A percentile compares a stretch with the other conserved stretches of the same genome.
Evolutionary conservation across 53 echinoderm and acorn worm species (phyloP).

Genomic region (Echinarachnius parma): DNA sequence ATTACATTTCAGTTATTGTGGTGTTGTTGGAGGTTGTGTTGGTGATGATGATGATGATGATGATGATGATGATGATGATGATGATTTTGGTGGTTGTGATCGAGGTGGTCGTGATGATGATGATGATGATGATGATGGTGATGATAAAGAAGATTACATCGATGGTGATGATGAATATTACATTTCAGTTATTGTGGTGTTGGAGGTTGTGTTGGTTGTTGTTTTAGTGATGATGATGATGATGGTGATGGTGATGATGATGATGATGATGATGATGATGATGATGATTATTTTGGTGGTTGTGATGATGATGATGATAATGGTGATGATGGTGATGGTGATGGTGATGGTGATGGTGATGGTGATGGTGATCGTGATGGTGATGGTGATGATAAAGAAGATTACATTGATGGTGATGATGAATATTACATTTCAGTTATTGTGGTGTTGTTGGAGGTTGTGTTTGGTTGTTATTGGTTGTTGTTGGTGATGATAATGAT

Average conservation of each 20-base stretch:
- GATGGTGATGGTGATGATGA: slow-evolving; percentile 1
- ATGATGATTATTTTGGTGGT: slow-evolving; percentile 31
- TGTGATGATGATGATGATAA: slow-evolving; percentile 24
- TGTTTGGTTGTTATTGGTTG: too few relatives aligned
- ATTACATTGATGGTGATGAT: too few relatives aligned
- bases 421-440: too few relatives aligned
- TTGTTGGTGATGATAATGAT: slow-evolving; percentile 13
- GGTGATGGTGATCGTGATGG: background rate
- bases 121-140: slow-evolving; percentile 7
- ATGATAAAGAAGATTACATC: background rate
- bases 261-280: slow-evolving; percentile 27
- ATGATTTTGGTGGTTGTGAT: slow-evolving; percentile 37
- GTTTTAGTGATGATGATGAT: slow-evolving; percentile 4
- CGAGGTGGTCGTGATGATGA: slow-evolving; percentile 7
- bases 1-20: too few relatives aligned
- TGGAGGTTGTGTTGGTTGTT: background rate
- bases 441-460: too few relatives aligned
- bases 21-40: background rate
- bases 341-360: slow-evolving; percentile 2
- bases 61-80: slow-evolving; percentile 26
- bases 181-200: background rate
- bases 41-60: slow-evolving; percentile 13
- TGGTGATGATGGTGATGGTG: slow-evolving; percentile 9
- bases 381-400: background rate
- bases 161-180: background rate